These are phyloP conservation scores for Caenorhabditis macrosperma DNA, from an alignment of 2,888 invertebrate genomes.

Conservation along the genomic window DNA sequence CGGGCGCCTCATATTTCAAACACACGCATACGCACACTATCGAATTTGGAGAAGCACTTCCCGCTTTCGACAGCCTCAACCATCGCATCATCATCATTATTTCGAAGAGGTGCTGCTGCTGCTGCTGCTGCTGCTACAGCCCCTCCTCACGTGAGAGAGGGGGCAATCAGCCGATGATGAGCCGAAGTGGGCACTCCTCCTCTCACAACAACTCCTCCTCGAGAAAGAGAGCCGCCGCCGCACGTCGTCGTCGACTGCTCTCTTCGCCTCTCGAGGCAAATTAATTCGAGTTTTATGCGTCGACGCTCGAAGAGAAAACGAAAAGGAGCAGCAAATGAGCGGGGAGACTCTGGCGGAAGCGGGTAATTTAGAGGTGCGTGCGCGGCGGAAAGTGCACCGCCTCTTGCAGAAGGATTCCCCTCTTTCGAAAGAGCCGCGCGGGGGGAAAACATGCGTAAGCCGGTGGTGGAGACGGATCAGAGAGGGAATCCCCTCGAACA, in stretches of 20 bases:
- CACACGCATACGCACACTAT: conserved; percentile 19
- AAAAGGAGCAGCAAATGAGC: conserved; percentile 13
- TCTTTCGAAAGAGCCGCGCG: not conserved
- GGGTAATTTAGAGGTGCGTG: conserved; percentile 22
- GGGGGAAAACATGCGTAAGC: not conserved
- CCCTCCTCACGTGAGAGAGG: conserved; percentile 27
- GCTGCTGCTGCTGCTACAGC: not conserved
- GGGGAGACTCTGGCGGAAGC: conserved; percentile 16
- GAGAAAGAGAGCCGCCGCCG: conserved; percentile 3
- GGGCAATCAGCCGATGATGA: conserved; percentile 52
- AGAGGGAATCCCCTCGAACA: conserved; percentile 2
- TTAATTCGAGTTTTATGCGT: conserved; percentile 57
- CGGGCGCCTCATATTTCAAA: conserved; percentile 40
- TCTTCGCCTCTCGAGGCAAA: conserved; percentile 16
- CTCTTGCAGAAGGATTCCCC: conserved; percentile 7
- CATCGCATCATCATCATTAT: conserved; percentile 30
- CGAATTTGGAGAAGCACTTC: conserved; percentile 20
- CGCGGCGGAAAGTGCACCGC: conserved; percentile 8
- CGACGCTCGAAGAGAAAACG: not conserved
- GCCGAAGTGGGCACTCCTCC: conserved; percentile 4
- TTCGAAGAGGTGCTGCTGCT: conserved; percentile 21
- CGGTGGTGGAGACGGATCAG: not conserved
- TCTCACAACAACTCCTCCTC: conserved; percentile 33
- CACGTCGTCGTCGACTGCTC: not conserved
- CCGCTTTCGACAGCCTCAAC: not conserved